Evolutionary conservation across 30 jellyfish, hydroid and myxozoan genomes (phyloP).

Genomic region (Aurelia aurita complex sp. Pacific): DNA sequence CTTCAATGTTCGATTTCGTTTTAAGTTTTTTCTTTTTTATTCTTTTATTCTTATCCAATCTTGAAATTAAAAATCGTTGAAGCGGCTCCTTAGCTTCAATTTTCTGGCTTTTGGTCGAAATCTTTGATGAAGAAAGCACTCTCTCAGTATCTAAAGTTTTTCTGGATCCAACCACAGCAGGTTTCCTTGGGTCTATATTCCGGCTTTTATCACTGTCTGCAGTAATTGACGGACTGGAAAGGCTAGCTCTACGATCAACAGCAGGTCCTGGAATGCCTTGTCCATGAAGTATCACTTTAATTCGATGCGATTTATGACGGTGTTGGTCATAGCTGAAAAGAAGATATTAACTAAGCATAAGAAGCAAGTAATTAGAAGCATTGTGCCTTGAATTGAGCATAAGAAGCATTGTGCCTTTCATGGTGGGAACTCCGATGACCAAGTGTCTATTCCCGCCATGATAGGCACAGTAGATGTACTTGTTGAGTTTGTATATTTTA

Average conservation of each 20-base stretch:
- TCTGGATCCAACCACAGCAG: too few relatives aligned
- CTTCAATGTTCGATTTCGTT: neutral
- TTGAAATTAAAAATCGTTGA: neutral
- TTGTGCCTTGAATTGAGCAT: too few relatives aligned
- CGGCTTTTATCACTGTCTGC: neutral
- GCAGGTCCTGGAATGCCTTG: conserved; percentile 81
- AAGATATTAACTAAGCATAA: neutral
- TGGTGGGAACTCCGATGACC: too few relatives aligned
- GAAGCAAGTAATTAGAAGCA: neutral
- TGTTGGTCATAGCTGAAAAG: conserved; percentile 56
- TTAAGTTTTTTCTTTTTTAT: neutral
- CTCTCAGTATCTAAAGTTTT: too few relatives aligned
- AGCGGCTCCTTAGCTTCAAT: neutral
- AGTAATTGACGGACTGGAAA: conserved; percentile 15
- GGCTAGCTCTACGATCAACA: conserved; percentile 38
- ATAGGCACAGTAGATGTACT: too few relatives aligned
- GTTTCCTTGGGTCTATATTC: too few relatives aligned
- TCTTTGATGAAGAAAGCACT: too few relatives aligned
- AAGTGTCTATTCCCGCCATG: too few relatives aligned
- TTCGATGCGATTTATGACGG: conserved; percentile 55
- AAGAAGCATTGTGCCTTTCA: too few relatives aligned
- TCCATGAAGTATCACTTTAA: conserved; percentile 71
- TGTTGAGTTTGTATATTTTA: too few relatives aligned
- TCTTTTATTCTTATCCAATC: too few relatives aligned
- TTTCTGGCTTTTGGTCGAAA: neutral